Percentiles rank a stretch among this genome's conserved stretches.
Evolutionary conservation across 64 coral and sea anemone genomes (phyloP).

Genomic region (Montipora foliosa): DNA sequence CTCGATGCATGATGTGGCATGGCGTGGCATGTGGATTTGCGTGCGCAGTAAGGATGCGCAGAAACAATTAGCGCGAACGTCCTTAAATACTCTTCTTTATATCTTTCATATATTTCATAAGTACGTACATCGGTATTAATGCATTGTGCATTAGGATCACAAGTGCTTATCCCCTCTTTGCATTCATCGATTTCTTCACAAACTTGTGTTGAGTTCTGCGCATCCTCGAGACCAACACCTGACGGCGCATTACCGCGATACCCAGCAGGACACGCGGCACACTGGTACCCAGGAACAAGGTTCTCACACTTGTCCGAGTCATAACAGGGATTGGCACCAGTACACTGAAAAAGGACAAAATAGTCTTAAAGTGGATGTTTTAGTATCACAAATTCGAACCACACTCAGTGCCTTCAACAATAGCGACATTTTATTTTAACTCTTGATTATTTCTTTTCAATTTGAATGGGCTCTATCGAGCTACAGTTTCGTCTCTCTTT

Average conservation of each 20-base stretch:
- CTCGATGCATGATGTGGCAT: too few relatives aligned
- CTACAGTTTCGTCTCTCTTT: too few relatives aligned
- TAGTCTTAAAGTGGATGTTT: not conserved
- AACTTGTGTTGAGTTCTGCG: constrained; percentile 69
- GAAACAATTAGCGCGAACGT: too few relatives aligned
- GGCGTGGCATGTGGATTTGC: too few relatives aligned
- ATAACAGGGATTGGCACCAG: constrained; percentile 72
- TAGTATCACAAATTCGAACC: too few relatives aligned
- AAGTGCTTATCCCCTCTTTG: constrained; percentile 66
- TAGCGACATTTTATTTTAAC: too few relatives aligned
- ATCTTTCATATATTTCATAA: too few relatives aligned
- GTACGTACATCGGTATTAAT: constrained; percentile 69
- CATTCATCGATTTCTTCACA: constrained; percentile 92
- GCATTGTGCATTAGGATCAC: constrained; percentile 84
- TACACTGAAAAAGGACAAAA: constrained; percentile 50
- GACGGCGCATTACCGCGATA: constrained; percentile 86
- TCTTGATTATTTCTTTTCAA: too few relatives aligned
- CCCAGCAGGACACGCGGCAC: constrained; percentile 78
- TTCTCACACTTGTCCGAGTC: constrained; percentile 65
- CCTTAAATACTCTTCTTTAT: too few relatives aligned
- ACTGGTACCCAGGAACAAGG: constrained; percentile 79
- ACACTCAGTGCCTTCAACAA: too few relatives aligned
- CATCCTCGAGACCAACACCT: constrained; percentile 76
- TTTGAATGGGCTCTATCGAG: too few relatives aligned
- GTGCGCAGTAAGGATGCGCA: too few relatives aligned